phyloP scores from a whole-genome alignment of 2,113 vertebrate species.

The Odontophorus gujanensis region DNA sequence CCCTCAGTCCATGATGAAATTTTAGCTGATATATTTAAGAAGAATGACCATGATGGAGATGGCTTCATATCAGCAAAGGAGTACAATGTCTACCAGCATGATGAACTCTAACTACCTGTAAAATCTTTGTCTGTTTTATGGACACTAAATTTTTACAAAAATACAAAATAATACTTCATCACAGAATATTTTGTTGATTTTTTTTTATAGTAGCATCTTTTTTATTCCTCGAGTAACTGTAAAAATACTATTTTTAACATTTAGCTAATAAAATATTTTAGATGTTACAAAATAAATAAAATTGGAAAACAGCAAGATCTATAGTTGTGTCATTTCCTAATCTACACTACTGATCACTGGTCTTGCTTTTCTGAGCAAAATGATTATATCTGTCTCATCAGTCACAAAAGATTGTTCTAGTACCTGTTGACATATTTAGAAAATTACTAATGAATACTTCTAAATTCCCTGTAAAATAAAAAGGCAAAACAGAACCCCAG shows the following conservation, averaged over 20 bases:
- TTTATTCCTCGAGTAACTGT: constrained; percentile 33
- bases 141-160: constrained; percentile 37
- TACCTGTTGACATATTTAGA: neutral
- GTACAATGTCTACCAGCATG: constrained; percentile 92
- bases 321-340: neutral
- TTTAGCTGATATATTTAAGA: constrained; percentile 89
- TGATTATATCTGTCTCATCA: neutral
- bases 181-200: neutral
- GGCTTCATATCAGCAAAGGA: constrained; percentile 91
- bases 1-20: constrained; percentile 86
- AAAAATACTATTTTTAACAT: constrained; percentile 38
- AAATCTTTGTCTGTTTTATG: constrained; percentile 1
- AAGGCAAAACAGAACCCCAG: neutral
- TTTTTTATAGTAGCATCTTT: constrained; percentile 51
- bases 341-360: neutral
- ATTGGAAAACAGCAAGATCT: neutral
- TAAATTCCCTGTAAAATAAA: neutral
- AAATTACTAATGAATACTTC: neutral
- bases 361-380: neutral
- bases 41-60: constrained; percentile 87
- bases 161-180: constrained; percentile 13
- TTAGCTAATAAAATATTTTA: constrained; percentile 29
- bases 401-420: neutral
- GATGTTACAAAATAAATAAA: constrained; percentile 43
- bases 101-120: constrained; percentile 86